A percentile compares a stretch with the other conserved stretches of the same genome.
These are phyloP conservation scores for Carassius gibelio DNA, from an alignment of 2,113 vertebrate genomes.

Conservation along the genomic window DNA sequence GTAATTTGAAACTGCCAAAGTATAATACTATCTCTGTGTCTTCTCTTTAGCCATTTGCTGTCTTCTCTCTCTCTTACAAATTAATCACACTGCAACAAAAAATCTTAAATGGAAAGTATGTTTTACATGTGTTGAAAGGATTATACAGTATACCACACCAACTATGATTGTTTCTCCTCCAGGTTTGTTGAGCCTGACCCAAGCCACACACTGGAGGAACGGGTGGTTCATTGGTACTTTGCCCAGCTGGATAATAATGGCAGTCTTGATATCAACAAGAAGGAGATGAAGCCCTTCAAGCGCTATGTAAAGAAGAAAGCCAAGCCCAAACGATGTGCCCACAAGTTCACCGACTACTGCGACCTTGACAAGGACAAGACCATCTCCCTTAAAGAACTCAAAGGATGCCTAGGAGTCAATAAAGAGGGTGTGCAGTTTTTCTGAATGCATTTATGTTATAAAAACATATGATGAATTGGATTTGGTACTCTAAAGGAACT, in stretches of 20 bases:
- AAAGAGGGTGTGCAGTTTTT: constrained; percentile 84
- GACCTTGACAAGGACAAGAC: constrained; percentile 96
- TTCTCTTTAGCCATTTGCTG: neutral
- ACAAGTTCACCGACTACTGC: constrained; percentile 96
- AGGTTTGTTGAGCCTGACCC: constrained; percentile 97
- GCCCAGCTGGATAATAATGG: constrained; percentile 93
- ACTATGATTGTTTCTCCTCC: constrained; percentile 30
- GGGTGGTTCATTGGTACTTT: constrained; percentile 98
- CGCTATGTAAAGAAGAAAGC: constrained; percentile 97
- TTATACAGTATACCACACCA: neutral
- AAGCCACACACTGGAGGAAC: constrained; percentile 93
- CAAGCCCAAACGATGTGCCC: constrained; percentile 95
- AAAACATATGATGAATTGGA: neutral
- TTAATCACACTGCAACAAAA: neutral
- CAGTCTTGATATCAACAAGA: constrained; percentile 92
- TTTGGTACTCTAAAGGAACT: neutral
- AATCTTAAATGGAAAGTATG: neutral
- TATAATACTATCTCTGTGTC: neutral
- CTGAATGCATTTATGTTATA: neutral
- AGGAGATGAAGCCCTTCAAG: constrained; percentile 96
- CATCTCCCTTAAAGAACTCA: constrained; percentile 91
- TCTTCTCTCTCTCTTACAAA: neutral
- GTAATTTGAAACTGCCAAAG: neutral
- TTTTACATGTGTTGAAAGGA: neutral
- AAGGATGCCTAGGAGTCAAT: constrained; percentile 94